A percentile compares a stretch with the other conserved stretches of the same genome.
Evolutionary conservation across 2,113 vertebrate genomes (phyloP).

Genomic region (Limnothrissa miodon): DNA sequence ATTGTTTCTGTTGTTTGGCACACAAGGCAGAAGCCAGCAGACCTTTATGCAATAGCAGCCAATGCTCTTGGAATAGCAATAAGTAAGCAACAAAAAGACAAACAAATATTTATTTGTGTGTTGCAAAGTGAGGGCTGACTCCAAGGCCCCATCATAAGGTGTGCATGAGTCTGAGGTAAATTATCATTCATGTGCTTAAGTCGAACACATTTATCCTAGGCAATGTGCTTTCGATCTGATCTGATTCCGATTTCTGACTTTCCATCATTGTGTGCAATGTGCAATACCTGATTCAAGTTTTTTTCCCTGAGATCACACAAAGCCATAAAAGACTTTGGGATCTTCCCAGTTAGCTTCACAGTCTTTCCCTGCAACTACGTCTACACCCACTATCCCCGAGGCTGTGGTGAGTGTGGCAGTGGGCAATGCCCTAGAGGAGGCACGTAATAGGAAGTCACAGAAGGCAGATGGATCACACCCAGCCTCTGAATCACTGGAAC

Average conservation of each 20-base stretch:
- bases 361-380: background rate
- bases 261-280: background rate
- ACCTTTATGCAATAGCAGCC: background rate
- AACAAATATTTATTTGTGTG: no score
- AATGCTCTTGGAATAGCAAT: background rate
- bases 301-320: background rate
- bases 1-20: background rate
- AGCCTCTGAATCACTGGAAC: constrained; percentile 3
- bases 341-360: background rate
- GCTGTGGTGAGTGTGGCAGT: background rate
- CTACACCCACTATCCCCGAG: background rate
- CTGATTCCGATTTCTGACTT: no score
- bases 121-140: no score
- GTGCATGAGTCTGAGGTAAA: background rate
- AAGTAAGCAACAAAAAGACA: no score
- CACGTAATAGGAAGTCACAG: background rate
- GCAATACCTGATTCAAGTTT: background rate
- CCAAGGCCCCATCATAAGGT: background rate
- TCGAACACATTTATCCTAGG: background rate
- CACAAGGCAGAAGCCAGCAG: background rate
- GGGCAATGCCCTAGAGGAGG: background rate
- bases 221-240: background rate
- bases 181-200: background rate
- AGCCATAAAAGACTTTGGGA: background rate
- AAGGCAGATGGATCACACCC: constrained; percentile 10